These are phyloP conservation scores for Nemapogon koenigi DNA, from an alignment of 2,888 invertebrate species.

Conservation along the genomic window DNA sequence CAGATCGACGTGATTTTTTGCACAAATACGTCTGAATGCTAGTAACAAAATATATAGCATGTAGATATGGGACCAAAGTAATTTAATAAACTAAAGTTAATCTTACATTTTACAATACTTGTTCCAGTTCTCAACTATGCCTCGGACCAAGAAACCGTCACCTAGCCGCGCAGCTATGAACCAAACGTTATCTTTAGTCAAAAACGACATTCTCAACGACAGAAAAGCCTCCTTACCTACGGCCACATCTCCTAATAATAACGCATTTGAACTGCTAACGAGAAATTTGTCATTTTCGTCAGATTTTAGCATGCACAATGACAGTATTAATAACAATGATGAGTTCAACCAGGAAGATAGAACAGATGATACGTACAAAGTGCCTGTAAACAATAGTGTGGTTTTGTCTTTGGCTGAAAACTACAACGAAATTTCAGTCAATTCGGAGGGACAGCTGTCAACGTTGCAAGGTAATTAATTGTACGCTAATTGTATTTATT, in stretches of 20 bases:
- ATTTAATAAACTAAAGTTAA: no score
- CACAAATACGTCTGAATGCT: no score
- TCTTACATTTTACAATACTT: no score
- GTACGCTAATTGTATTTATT: not conserved
- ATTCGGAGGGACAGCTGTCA: constrained; percentile 50
- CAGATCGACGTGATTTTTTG: no score
- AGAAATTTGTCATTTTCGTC: constrained; percentile 56
- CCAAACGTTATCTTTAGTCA: constrained; percentile 48
- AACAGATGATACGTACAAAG: constrained; percentile 49
- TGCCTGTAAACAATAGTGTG: constrained; percentile 46
- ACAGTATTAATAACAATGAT: constrained; percentile 54
- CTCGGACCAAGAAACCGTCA: constrained; percentile 59
- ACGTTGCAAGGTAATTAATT: constrained; percentile 45
- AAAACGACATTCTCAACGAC: constrained; percentile 46
- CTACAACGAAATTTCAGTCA: constrained; percentile 56
- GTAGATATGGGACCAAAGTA: no score
- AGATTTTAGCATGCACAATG: constrained; percentile 43
- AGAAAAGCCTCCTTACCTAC: constrained; percentile 28
- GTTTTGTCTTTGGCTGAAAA: constrained; percentile 45
- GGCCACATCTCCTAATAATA: constrained; percentile 32
- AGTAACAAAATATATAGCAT: no score
- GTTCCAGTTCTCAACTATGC: constrained; percentile 72
- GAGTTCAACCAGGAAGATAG: constrained; percentile 29
- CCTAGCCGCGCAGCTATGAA: constrained; percentile 47
- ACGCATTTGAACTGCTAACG: constrained; percentile 50